A percentile compares a stretch with the other conserved stretches of the same genome.
These are phyloP conservation scores for pig (Sus scrofa) DNA, from an alignment of 2,113 vertebrate genomes.

Conservation along the genomic window T2T-Sscrofa CM000817.6:125091001-125091500, in stretches of 20 bases:
- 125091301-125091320: neutral
- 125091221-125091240: neutral
- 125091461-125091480: neutral
- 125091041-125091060: neutral
- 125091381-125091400: neutral
- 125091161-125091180: neutral
- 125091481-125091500: neutral
- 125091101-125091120: neutral
- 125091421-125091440: neutral
- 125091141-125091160: neutral
- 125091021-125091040: constrained; percentile 24
- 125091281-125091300: neutral
- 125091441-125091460: neutral
- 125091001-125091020: constrained; percentile 14
- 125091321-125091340: neutral
- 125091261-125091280: neutral
- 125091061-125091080: neutral
- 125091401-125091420: neutral
- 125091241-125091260: neutral
- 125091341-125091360: neutral
- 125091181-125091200: neutral
- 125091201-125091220: neutral
- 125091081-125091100: neutral
- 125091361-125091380: neutral
- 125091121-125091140: neutral